A percentile compares a stretch with the other conserved stretches of the same genome.
Conservation (phyloP, 2,113 vertebrate species). For the Tylochromis polylepis region DNA sequence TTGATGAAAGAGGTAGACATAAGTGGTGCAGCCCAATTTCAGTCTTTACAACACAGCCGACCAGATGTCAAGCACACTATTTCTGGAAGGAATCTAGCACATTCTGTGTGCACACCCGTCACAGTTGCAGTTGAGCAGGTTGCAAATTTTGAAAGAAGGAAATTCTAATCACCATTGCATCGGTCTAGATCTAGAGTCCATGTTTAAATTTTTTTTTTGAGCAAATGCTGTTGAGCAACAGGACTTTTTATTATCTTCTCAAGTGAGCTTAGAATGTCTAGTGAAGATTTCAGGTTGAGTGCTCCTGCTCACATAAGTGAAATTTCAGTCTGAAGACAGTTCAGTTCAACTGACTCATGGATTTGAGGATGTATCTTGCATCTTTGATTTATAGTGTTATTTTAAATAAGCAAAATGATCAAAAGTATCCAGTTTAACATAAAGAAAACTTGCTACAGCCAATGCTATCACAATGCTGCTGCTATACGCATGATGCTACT, state of each 20-base stretch:
- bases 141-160: not conserved
- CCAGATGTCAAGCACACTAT: not conserved
- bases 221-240: not conserved
- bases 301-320: not conserved
- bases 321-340: not conserved
- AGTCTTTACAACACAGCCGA: not conserved
- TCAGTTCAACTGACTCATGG: not conserved
- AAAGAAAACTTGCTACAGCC: not conserved
- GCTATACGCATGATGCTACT: not conserved
- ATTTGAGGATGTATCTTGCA: not conserved
- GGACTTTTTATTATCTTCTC: not conserved
- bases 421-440: not conserved
- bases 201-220: not conserved
- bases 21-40: not conserved
- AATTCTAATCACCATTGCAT: not conserved
- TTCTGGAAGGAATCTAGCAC: not conserved
- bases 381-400: not conserved
- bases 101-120: not conserved
- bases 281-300: not conserved
- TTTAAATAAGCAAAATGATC: not conserved
- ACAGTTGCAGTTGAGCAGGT: not conserved
- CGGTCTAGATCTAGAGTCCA: not conserved
- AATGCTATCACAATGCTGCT: not conserved
- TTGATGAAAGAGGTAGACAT: not conserved
- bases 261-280: not conserved